Percentiles rank a stretch among this genome's conserved stretches.
Conservation (phyloP, 2,888 invertebrate species). For the Cephus rjabovi region DNA sequence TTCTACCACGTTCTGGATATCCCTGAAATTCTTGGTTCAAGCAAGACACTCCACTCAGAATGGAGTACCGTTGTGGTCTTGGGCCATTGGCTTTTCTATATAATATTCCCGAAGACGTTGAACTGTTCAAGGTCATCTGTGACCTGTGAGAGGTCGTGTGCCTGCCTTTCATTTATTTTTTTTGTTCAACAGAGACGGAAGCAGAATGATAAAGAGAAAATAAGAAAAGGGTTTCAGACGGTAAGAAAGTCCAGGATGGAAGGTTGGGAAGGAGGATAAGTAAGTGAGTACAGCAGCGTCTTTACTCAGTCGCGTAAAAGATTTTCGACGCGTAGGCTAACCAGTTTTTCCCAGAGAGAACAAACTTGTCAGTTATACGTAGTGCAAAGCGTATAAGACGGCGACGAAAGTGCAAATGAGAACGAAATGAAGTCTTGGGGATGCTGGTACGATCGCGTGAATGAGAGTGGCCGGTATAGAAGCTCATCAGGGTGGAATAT, state of each 20-base stretch:
- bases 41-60: too few relatives aligned
- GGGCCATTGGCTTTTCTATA: too few relatives aligned
- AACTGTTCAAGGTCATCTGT: slow-evolving; percentile 34
- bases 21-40: too few relatives aligned
- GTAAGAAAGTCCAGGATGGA: slow-evolving; percentile 9
- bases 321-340: slow-evolving; percentile 46
- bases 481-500: slow-evolving; percentile 42
- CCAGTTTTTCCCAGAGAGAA: slow-evolving; percentile 36
- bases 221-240: background rate
- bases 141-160: slow-evolving; percentile 17
- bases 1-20: too few relatives aligned
- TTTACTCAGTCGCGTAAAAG: slow-evolving; percentile 14
- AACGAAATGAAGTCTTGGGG: slow-evolving; percentile 31
- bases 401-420: slow-evolving; percentile 43
- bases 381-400: slow-evolving; percentile 26
- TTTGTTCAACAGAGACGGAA: background rate
- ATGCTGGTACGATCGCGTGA: slow-evolving; percentile 16
- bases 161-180: too few relatives aligned
- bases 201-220: background rate
- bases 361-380: too few relatives aligned
- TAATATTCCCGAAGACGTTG: slow-evolving; percentile 10
- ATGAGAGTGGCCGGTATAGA: slow-evolving; percentile 26
- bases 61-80: too few relatives aligned
- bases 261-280: slow-evolving; percentile 30
- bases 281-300: slow-evolving; percentile 8